These are phyloP conservation scores for Triops longicaudatus DNA, from an alignment of 1,140 invertebrate genomes.

Conservation along the genomic window DNA sequence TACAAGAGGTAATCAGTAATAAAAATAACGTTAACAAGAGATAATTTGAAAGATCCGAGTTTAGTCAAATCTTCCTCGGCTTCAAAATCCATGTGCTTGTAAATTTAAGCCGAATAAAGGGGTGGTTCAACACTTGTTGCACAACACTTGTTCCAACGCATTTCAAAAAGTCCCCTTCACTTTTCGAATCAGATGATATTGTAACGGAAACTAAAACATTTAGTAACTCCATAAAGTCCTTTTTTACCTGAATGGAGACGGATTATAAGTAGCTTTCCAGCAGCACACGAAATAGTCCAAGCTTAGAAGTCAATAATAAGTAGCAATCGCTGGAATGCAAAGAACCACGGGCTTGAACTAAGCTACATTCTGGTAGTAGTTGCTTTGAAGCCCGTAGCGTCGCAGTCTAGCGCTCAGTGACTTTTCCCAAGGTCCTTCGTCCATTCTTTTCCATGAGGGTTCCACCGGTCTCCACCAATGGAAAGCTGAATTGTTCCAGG, in stretches of 20 bases:
- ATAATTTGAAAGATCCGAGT: too few species aligned
- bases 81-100: neutral
- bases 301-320: neutral
- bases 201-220: neutral
- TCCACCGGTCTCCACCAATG: neutral
- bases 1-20: too few species aligned
- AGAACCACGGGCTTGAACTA: neutral
- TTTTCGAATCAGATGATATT: neutral
- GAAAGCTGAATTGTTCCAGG: neutral
- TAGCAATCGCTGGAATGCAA: neutral
- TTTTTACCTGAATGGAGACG: neutral
- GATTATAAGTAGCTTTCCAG: neutral
- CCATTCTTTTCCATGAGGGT: neutral
- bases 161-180: neutral
- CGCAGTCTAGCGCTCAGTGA: neutral
- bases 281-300: neutral
- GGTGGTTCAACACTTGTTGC: conserved; percentile 4
- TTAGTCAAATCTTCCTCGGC: too few species aligned
- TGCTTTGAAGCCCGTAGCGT: neutral
- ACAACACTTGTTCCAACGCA: neutral
- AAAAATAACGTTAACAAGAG: too few species aligned
- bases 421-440: neutral
- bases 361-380: neutral
- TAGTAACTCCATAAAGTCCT: neutral
- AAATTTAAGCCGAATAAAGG: neutral